phyloP scores from a whole-genome alignment of 1,140 invertebrate species.

The Drosophila simulans region DNA sequence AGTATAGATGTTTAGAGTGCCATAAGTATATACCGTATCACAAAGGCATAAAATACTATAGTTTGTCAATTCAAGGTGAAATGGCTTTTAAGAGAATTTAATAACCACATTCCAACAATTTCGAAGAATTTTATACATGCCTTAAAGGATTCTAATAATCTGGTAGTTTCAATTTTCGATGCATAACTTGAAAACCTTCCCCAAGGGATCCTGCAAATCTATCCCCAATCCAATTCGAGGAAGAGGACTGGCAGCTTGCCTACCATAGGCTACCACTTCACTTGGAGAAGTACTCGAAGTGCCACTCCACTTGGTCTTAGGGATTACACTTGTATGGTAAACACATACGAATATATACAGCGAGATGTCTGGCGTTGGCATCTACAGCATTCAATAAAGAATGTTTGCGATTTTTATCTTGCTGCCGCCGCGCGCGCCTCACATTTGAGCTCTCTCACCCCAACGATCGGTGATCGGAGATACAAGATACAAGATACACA shows the following conservation, averaged over 20 bases:
- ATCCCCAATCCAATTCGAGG: background rate
- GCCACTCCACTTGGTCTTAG: constrained; percentile 71
- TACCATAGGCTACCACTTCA: constrained; percentile 40
- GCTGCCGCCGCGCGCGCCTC: constrained; percentile 40
- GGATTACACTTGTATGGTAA: constrained; percentile 26
- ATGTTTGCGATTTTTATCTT: constrained; percentile 82
- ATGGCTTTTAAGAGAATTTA: too few relatives aligned
- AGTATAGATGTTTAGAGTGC: too few relatives aligned
- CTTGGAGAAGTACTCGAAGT: constrained; percentile 71
- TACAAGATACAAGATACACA: constrained; percentile 38
- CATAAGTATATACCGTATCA: too few relatives aligned
- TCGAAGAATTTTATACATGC: background rate
- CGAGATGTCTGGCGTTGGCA: constrained; percentile 59
- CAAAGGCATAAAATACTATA: too few relatives aligned
- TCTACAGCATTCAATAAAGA: constrained; percentile 81
- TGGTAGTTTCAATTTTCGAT: too few relatives aligned
- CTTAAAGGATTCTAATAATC: background rate
- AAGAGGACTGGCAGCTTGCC: constrained; percentile 1
- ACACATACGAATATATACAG: constrained; percentile 12
- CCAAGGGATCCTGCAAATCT: constrained; percentile 10
- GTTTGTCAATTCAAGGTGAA: too few relatives aligned
- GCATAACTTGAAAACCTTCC: background rate
- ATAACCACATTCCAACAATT: background rate
- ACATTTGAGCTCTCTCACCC: constrained; percentile 35
- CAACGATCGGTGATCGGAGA: constrained; percentile 35